Base-by-base conservation (phyloP, 2,888 invertebrate genomes). In the Xylota sylvarum region DNA sequence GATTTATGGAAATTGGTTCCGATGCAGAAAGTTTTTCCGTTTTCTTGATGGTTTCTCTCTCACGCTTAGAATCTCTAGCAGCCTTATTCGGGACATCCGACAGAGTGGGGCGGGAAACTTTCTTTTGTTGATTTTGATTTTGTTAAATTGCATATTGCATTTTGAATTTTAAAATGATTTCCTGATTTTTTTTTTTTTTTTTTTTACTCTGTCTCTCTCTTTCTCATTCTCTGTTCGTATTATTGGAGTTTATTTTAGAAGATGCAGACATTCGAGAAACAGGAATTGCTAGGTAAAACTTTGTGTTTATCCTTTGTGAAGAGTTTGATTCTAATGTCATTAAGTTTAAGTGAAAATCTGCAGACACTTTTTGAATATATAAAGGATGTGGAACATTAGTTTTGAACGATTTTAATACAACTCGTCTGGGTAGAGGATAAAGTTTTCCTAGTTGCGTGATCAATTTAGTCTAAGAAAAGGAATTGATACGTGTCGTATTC, bases 1-100 rank as follows among this genome's bases (percentile, higher is more conserved):
- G 86, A 86, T 86, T 86, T 86, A 86, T 86, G 86, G 77, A 86
- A 86, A 86, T 81, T 86, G 76, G 81, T 86, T 81, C 73, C 77
- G 77, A 77, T 78, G 86, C 64, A 73, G 58, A 81, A 86, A 81
- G 72, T 78, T 77, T 56, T 72, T 72, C 43, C 37, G 48, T 74
- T 69, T 74, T 58, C 50, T 32, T 56, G 17, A 69, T 67, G 46
- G 43, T 73, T 72, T 83, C 10, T 40, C 27, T 30, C 58, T 60
- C 12, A 23, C 43, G 14, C 37, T 37, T 6, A 48, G 32, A 62
- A 62, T 55, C 35, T 52, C 50, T 40, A 46, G 52, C 27, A 62
- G 62, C 52, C 10, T 62, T 65, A 19, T 73, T 58, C 5, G 5
- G 30, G 14, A 76, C 37, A 19, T 4, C 17, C 9, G 19, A 30